Evolutionary conservation across 1,140 invertebrate species (phyloP).

Genomic region (Liolophura sinensis): DNA sequence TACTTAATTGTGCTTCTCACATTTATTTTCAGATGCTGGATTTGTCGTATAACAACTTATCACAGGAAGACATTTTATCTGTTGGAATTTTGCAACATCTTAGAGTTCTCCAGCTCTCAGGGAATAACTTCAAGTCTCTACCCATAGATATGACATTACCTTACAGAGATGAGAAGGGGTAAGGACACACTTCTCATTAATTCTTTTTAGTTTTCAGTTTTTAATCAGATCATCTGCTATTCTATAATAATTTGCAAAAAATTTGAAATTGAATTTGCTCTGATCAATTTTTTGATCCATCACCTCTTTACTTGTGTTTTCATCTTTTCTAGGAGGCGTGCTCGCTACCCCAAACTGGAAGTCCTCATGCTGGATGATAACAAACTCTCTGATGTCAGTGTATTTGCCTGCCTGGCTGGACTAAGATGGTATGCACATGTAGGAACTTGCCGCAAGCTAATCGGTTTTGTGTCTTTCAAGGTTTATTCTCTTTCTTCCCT

Average conservation of each 20-base stretch:
- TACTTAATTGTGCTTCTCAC: not conserved
- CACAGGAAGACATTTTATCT: slow-evolving; percentile 48
- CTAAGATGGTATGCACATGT: slow-evolving; percentile 34
- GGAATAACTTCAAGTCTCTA: slow-evolving; percentile 49
- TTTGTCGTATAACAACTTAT: slow-evolving; percentile 58
- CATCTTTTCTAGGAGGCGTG: slow-evolving; percentile 30
- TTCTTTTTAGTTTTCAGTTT: slow-evolving; percentile 4
- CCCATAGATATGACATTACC: slow-evolving; percentile 48
- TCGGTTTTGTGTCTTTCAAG: not conserved
- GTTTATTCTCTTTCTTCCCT: not conserved
- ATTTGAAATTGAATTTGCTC: no score
- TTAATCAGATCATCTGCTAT: not conserved
- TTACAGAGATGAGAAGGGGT: slow-evolving; percentile 33
- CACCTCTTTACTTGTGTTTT: not conserved
- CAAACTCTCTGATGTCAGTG: slow-evolving; percentile 36
- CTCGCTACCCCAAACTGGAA: slow-evolving; percentile 46
- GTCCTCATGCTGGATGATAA: slow-evolving; percentile 55
- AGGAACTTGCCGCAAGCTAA: not conserved
- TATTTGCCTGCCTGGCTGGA: slow-evolving; percentile 53
- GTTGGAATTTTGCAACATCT: slow-evolving; percentile 48
- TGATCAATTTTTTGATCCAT: no score
- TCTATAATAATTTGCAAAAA: no score
- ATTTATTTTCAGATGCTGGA: slow-evolving; percentile 48
- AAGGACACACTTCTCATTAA: slow-evolving; percentile 1
- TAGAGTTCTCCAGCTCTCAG: slow-evolving; percentile 53